Evolutionary conservation across 2,797 vertebrate genomes (phyloP), one percentile per base, ranked within the genome.

Genomic region (Galaxias olidus): DNA sequence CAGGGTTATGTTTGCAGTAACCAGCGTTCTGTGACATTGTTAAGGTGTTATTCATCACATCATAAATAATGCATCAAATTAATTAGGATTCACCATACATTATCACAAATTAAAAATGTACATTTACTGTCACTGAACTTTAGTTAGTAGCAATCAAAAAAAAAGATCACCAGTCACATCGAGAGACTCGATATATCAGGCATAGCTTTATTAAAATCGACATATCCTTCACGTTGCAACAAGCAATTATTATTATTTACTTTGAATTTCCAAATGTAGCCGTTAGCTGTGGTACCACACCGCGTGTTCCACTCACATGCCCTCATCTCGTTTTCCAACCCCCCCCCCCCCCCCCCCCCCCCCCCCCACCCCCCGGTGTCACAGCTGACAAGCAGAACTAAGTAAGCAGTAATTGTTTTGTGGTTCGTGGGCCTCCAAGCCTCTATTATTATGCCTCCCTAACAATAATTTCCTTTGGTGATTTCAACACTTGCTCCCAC

Each of bases 361-460:
- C 76, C n/a, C 72, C 75, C 62, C 72, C 69, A 76, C 68, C 64
- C 61, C 60, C 60, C 76, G 83, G 78, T 80, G 82, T 82, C 74
- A 61, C 13, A 63, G 77, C 76, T 86, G 81, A 83, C 82, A 87
- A 83, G 84, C 83, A 86, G 60, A 87, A 85, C 78, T 85, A 80
- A 80, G 83, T 86, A 66, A 89, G 90, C 82, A 74, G 80, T 87
- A 90, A 90, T 90, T 90, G 89, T 86, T 87, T 87, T 90, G 90
- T 87, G 86, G 85, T 88, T 86, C 78, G 76, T 71, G 65, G 52
- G 76, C 73, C 84, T 65, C 79, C 65, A 30, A 30, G 61, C 88
- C 84, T 84, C 84, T 89, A 87, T 90, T 89, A 87, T 87, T 80
- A 69, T 81, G 71, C 74, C 75, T 87, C 83, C 72, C 50, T 49